Evolutionary conservation across 1,140 invertebrate species (phyloP), one percentile per base, ranked within the genome.

Genomic region (Aradophagus sp.): DNA sequence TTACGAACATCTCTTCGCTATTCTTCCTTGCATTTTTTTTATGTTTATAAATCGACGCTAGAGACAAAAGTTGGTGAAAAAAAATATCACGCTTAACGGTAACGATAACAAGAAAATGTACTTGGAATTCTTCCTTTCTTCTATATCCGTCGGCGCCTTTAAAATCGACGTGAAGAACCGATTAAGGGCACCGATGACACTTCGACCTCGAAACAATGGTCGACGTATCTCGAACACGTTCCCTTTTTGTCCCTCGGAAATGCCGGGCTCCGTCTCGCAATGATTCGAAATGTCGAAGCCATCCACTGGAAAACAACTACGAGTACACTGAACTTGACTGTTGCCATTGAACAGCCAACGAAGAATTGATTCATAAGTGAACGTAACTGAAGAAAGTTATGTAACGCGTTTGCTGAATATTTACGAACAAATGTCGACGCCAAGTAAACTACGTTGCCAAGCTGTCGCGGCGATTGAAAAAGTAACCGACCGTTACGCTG

Each of bases 351-450:
- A 67, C 39, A 34, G 12, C 13, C 38, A 16, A 31, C 26, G 29
- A 26, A 34, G 63, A 53, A 67, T 67, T 67, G 65, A 68, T 68
- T 61, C 65, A 61, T 61, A 59, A 61, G 48, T 42, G 20, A 53
- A 48, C 41, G 48, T 42, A 68, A 66, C 52, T 55, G 53, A 59
- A 61, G 65, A 61, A 61, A 61, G 65, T 55, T 68, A 61, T 39
- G n/a, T 59, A 59, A 67, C 63, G 36, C 15, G 10, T 13, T 41
- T 38, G 32, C 62, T 31, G 7, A 34, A 42, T 48, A 42, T 66
- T 66, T 66, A 36, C 44, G 36, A 32, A 48, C 36, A 41, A 56
- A 38, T 5, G 45, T 45, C 32, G 16, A n/a, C 17, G 48, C 20
- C 11, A 45, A 61, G 23, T 5, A 23, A 23, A 44, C 50, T 16